Percentiles rank a stretch among this genome's conserved stretches.
These are phyloP conservation scores for Cryptoleucopteryx plumbea DNA, from an alignment of 2,113 vertebrate genomes.

Conservation along the genomic window DNA sequence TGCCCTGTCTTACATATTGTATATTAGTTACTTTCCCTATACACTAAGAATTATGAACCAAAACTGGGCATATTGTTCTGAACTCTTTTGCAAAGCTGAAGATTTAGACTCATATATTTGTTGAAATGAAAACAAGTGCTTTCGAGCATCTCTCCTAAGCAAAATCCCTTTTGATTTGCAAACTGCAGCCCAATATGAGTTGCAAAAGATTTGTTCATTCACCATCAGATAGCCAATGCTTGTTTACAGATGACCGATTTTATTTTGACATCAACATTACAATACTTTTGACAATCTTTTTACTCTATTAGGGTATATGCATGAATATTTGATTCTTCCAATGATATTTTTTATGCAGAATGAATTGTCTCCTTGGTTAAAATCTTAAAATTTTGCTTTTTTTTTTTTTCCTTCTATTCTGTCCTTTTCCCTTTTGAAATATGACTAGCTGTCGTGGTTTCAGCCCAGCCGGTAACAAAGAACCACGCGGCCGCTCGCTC, in stretches of 20 bases:
- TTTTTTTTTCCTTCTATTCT: neutral
- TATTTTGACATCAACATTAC: neutral
- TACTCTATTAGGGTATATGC: neutral
- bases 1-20: neutral
- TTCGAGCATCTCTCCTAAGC: neutral
- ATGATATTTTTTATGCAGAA: neutral
- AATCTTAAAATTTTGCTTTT: neutral
- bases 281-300: neutral
- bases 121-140: neutral
- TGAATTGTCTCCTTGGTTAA: neutral
- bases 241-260: neutral
- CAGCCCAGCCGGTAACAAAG: no score
- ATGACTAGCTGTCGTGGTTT: no score
- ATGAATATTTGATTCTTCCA: neutral
- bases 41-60: neutral
- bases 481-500: no score
- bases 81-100: neutral
- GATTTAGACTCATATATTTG: neutral
- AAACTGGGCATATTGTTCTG: neutral
- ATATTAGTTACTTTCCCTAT: neutral
- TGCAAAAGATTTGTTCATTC: neutral
- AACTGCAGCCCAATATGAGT: neutral
- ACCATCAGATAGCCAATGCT: neutral
- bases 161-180: neutral
- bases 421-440: neutral